Percentiles rank a stretch among this genome's conserved stretches.
These are phyloP conservation scores for Sarcophaga caerulescens DNA, from an alignment of 2,888 invertebrate species.

Conservation along the genomic window DNA sequence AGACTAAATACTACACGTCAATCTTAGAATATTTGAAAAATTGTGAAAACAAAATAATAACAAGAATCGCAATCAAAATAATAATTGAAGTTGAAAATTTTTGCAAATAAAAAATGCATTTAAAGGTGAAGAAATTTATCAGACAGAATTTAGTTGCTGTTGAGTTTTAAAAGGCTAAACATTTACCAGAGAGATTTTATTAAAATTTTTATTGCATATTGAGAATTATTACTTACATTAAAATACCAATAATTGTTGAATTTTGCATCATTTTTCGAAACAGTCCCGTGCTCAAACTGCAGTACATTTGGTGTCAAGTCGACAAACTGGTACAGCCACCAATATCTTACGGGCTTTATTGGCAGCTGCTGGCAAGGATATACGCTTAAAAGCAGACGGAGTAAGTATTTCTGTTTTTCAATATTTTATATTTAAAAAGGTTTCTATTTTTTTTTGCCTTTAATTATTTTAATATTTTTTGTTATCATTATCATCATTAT, in stretches of 20 bases:
- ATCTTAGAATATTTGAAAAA: slow-evolving; percentile 47
- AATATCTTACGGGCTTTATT: slow-evolving; percentile 94
- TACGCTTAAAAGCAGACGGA: slow-evolving; percentile 92
- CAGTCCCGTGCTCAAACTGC: slow-evolving; percentile 96
- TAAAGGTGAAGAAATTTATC: background rate
- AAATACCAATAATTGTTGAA: background rate
- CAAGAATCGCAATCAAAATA: background rate
- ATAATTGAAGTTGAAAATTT: too few species aligned
- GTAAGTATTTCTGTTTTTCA: slow-evolving; percentile 84
- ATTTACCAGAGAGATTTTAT: background rate
- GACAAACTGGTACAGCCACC: slow-evolving; percentile 95
- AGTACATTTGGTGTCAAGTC: slow-evolving; percentile 95
- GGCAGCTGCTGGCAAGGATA: slow-evolving; percentile 94
- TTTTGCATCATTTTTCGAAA: slow-evolving; percentile 3
- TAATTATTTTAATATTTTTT: background rate
- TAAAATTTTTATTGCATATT: too few species aligned
- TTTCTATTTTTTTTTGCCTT: background rate
- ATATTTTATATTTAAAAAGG: background rate
- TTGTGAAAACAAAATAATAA: slow-evolving; percentile 15
- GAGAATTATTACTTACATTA: too few species aligned
- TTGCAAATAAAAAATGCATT: background rate
- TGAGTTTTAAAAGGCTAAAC: slow-evolving; percentile 17
- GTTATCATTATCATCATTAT: too few species aligned
- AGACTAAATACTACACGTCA: slow-evolving; percentile 37
- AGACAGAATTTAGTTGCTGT: slow-evolving; percentile 40